A percentile compares a stretch with the other conserved stretches of the same genome.
phyloP scores from a whole-genome alignment of 2,797 vertebrate genomes.

The Etheostoma nigrum region DNA sequence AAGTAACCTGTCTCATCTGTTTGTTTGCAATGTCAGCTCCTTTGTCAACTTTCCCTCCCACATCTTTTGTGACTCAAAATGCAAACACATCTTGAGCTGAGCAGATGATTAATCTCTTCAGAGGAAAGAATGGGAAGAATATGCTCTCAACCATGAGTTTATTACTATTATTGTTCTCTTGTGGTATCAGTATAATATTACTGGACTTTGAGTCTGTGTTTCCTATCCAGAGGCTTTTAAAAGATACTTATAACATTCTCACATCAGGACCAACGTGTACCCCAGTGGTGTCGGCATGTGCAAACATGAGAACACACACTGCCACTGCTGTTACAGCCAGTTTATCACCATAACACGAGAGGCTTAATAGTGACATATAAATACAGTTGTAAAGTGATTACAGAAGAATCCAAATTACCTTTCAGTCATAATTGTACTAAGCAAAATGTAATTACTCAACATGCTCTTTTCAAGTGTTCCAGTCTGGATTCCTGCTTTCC shows the following conservation, averaged over 20 bases:
- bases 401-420: not conserved
- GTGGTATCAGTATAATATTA: not conserved
- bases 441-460: not conserved
- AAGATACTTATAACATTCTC: not conserved
- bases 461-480: not conserved
- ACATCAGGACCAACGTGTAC: not conserved
- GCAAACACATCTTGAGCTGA: not conserved
- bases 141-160: not conserved
- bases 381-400: not conserved
- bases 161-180: not conserved
- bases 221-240: no score
- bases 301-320: not conserved
- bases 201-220: not conserved
- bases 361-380: not conserved
- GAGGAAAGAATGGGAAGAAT: not conserved
- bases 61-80: conserved; percentile 7
- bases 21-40: not conserved
- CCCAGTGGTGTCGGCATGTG: not conserved
- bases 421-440: not conserved
- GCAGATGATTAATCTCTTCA: not conserved
- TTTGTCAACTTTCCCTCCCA: not conserved
- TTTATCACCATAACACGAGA: not conserved
- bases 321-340: not conserved
- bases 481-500: not conserved
- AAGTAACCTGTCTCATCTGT: not conserved